Percentiles rank a stretch among this genome's conserved stretches.
phyloP scores from a whole-genome alignment of 2,113 vertebrate species.

The Brachionichthys hirsutus region DNA sequence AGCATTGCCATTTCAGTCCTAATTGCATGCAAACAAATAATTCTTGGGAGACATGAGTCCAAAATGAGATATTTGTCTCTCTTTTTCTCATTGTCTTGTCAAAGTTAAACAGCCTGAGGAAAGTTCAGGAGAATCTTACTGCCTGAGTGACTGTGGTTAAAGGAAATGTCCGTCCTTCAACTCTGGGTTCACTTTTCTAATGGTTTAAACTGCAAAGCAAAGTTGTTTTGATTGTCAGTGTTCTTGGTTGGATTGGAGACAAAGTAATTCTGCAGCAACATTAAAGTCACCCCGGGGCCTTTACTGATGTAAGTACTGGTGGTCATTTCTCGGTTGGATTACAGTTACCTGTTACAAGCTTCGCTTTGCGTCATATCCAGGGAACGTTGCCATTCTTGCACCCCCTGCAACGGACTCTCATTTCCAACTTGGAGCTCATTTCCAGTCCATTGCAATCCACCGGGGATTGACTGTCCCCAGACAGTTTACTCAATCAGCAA shows the following conservation, averaged over 20 bases:
- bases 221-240: conserved; percentile 1
- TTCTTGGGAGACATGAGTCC: conserved; percentile 51
- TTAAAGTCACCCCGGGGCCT: conserved; percentile 22
- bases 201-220: conserved; percentile 4
- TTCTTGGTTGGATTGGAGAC: conserved; percentile 12
- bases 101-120: not conserved
- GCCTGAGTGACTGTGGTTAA: not conserved
- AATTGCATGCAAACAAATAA: not conserved
- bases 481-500: conserved; percentile 61
- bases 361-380: conserved; percentile 24
- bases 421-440: conserved; percentile 51
- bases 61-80: not conserved
- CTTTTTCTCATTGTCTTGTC: too few relatives aligned
- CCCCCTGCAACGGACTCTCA: conserved; percentile 24
- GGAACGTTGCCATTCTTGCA: conserved; percentile 17
- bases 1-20: too few relatives aligned
- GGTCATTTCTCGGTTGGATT: conserved; percentile 22
- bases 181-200: conserved; percentile 4
- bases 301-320: conserved; percentile 18
- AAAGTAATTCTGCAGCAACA: conserved; percentile 7
- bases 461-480: conserved; percentile 48
- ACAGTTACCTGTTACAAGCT: conserved; percentile 35
- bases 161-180: conserved; percentile 3
- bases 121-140: not conserved
- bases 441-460: conserved; percentile 61